Evolutionary conservation across 1,140 invertebrate genomes (phyloP), one percentile per base, ranked within the genome.

Genomic region (Aphelinus atriplicis): DNA sequence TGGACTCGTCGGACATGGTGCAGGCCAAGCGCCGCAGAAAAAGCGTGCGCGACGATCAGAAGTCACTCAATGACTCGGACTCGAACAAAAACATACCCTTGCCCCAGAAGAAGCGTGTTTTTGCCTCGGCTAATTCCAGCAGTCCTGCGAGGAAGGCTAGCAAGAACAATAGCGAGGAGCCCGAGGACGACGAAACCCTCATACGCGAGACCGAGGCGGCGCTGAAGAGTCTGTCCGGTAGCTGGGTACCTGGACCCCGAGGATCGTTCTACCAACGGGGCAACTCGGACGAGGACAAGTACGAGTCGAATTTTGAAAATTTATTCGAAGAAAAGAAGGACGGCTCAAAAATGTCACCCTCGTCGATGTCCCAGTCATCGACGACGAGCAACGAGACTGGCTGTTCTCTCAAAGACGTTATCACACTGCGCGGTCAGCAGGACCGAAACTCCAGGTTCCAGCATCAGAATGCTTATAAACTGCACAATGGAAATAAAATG

Each of bases 171-270:
- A 81, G 80, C 58, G 83, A 88, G 76, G 90, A 91, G 76, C 85
- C 85, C 1, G 90, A 87, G 75, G 94, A 95, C 78, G 93, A 96
- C 78, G 94, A 95, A 83, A 93, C 92, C 1, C 87, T 95, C 5
- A 95, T 97, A 71, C 88, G 94, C 61, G 95, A 96, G 85, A 95
- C 95, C 1, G 95, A 96, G 83, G 94, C 93, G 2, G 94, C 94
- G 0, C 84, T 96, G 55, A 94, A 94, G 81, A 95, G 93, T 80
- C 86, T 96, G 0, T 95, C 94, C 0, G 94, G 94, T 3, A 94
- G 91, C 81, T 95, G 94, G 94, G 71, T 56, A 0, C 90, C 92
- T 1, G 92, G 92, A 2, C 90, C 92, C 1, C 85, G 91, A 42
- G 89, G 90, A 9, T 91, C 90, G 26, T 84, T 90, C 10, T 93